Conservation (phyloP, 2,888 invertebrate genomes). For the Dexiosoma caninum region DNA sequence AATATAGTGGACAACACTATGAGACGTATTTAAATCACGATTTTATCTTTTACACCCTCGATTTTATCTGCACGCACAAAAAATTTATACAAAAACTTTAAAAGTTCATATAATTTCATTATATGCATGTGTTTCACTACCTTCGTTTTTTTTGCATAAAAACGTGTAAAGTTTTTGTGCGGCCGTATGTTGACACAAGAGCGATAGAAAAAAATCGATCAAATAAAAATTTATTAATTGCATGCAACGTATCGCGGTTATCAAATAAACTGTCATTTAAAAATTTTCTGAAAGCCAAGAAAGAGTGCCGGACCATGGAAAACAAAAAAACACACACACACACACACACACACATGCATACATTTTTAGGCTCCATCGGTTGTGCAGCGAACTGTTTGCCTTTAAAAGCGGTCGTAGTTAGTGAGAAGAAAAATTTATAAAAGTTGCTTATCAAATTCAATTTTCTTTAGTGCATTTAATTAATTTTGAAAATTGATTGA, state of each 20-base stretch:
- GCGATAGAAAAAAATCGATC: not conserved
- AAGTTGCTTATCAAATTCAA: conserved; percentile 56
- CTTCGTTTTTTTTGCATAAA: too few species aligned
- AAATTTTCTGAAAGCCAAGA: conserved; percentile 31
- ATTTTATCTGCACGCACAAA: too few species aligned
- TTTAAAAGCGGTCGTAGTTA: not conserved
- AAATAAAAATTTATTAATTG: conserved; percentile 59
- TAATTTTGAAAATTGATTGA: conserved; percentile 63
- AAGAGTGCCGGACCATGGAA: conserved; percentile 23
- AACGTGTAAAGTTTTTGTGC: too few species aligned
- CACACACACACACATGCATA: not conserved
- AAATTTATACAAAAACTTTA: too few species aligned
- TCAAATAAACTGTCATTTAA: conserved; percentile 56
- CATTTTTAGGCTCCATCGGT: not conserved
- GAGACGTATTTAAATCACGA: too few species aligned
- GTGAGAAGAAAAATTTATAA: conserved; percentile 13
- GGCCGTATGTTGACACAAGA: conserved; percentile 18
- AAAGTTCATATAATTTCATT: too few species aligned
- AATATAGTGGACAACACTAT: too few species aligned
- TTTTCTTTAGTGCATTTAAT: conserved; percentile 59
- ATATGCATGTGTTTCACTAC: too few species aligned
- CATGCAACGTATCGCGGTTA: conserved; percentile 43
- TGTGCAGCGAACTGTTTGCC: not conserved
- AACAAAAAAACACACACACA: not conserved
- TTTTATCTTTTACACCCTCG: too few species aligned